phyloP scores from a whole-genome alignment of 2,888 invertebrate genomes.

The Doris montereyensis region DNA sequence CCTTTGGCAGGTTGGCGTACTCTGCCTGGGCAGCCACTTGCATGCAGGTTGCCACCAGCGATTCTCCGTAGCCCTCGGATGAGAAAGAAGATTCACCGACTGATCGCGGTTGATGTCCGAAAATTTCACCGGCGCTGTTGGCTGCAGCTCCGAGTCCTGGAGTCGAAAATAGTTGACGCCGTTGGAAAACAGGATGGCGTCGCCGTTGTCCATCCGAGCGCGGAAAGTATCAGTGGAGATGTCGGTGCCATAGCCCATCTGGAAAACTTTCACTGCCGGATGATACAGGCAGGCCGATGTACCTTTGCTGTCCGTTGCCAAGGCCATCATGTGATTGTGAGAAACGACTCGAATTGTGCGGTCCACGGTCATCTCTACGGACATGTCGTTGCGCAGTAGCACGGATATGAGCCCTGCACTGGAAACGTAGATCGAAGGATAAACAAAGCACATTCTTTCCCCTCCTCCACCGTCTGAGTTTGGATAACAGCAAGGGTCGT shows the following conservation, averaged over 20 bases:
- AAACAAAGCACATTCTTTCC: conserved; percentile 48
- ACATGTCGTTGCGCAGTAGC: conserved; percentile 69
- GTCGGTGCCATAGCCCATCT: conserved; percentile 71
- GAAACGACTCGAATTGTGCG: conserved; percentile 72
- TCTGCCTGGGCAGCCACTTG: conserved; percentile 67
- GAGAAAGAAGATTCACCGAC: conserved; percentile 69
- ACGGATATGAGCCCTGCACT: conserved; percentile 72
- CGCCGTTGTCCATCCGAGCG: conserved; percentile 60
- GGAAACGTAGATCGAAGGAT: conserved; percentile 71
- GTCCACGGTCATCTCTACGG: conserved; percentile 73
- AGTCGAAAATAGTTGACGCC: conserved; percentile 63
- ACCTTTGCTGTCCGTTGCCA: conserved; percentile 69
- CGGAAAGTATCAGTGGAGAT: conserved; percentile 64
- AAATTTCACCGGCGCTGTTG: conserved; percentile 55
- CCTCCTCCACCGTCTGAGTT: background rate
- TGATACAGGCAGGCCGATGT: conserved; percentile 70
- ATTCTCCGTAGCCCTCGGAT: conserved; percentile 67
- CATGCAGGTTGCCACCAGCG: conserved; percentile 64
- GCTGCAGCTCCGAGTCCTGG: conserved; percentile 52
- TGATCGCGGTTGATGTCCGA: conserved; percentile 69
- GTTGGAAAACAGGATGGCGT: conserved; percentile 60
- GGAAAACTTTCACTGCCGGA: conserved; percentile 70
- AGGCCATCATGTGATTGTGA: conserved; percentile 69
- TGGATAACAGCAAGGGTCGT: conserved; percentile 25
- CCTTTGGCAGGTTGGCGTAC: conserved; percentile 65